Conservation (phyloP, 2,113 vertebrate genomes). For the Calonectris borealis region DNA sequence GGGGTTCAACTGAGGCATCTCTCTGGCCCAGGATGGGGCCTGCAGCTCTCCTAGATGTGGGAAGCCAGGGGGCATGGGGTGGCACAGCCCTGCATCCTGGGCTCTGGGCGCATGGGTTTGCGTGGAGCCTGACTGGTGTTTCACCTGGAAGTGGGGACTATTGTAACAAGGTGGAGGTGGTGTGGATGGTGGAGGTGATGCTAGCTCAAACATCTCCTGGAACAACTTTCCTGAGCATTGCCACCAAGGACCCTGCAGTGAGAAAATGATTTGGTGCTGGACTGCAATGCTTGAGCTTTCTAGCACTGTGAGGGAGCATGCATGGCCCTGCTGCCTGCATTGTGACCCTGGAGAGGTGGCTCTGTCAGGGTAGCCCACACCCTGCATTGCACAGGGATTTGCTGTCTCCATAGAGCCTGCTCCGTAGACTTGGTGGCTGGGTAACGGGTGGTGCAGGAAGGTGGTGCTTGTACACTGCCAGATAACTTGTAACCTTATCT, state of each 20-base stretch:
- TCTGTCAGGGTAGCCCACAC: accelerated
- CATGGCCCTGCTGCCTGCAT: neutral
- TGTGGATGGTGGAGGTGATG: neutral
- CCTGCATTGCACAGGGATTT: neutral
- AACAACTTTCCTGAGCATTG: neutral
- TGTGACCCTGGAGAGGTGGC: neutral
- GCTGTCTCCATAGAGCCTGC: neutral
- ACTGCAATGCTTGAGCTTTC: neutral
- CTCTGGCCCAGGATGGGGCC: neutral
- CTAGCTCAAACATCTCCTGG: neutral
- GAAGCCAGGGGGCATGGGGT: neutral
- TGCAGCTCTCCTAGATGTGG: neutral
- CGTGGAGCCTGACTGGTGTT: neutral
- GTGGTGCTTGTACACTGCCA: neutral
- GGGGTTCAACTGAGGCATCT: neutral
- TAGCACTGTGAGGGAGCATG: neutral
- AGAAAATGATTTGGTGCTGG: neutral
- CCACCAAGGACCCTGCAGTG: neutral
- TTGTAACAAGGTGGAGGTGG: neutral
- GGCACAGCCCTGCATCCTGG: neutral
- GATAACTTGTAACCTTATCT: neutral
- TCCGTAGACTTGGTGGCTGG: neutral
- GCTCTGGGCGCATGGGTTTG: neutral
- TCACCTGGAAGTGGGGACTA: neutral
- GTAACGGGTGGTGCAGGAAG: neutral